phyloP scores from a whole-genome alignment of 1,140 invertebrate genomes.

The Papilio aristodemus region DNA sequence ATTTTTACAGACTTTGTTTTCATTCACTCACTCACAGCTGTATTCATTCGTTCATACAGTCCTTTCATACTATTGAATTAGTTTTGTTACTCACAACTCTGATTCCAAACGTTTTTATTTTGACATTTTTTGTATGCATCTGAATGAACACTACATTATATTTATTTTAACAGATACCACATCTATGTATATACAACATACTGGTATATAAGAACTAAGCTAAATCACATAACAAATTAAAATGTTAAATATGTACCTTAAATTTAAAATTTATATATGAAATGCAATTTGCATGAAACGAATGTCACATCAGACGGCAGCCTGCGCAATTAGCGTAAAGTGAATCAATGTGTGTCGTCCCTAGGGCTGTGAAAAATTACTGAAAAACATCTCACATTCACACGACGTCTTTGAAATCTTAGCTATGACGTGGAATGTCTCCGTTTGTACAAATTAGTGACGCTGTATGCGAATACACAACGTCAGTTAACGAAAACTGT shows the following conservation, averaged over 20 bases:
- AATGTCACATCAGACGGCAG: background rate
- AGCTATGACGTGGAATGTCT: too few relatives aligned
- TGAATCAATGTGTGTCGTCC: background rate
- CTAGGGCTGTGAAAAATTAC: too few relatives aligned
- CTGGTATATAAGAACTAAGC: background rate
- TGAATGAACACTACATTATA: too few relatives aligned
- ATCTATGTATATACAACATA: too few relatives aligned
- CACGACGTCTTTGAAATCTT: too few relatives aligned
- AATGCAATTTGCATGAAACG: conserved; percentile 1
- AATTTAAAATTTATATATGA: background rate
- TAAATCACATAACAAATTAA: background rate
- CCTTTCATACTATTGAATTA: conserved; percentile 12
- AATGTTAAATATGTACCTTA: background rate
- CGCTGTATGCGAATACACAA: too few relatives aligned
- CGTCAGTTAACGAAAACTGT: too few relatives aligned
- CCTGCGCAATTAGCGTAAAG: background rate
- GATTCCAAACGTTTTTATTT: background rate
- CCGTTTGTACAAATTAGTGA: too few relatives aligned
- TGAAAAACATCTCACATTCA: too few relatives aligned
- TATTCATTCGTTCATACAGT: conserved; percentile 19
- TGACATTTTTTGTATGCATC: too few relatives aligned
- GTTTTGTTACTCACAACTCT: conserved; percentile 16
- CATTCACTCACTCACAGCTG: conserved; percentile 7
- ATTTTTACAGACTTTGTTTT: conserved; percentile 21
- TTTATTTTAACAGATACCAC: too few relatives aligned